phyloP scores from a whole-genome alignment of 2,888 invertebrate genomes.

The Drosophila phalerata region DNA sequence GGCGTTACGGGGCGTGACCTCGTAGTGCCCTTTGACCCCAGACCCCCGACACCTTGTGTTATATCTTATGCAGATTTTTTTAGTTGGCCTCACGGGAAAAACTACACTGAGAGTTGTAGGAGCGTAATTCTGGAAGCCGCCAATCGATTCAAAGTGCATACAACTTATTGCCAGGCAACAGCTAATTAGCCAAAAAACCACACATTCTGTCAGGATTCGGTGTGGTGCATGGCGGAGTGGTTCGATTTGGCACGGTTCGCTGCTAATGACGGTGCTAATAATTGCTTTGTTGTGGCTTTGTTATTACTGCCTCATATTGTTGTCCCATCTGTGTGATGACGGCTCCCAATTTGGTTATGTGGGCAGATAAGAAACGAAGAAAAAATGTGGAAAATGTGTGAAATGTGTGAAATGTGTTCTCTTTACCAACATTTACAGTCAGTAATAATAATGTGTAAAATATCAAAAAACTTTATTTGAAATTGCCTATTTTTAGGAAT shows the following conservation, averaged over 20 bases:
- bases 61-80: slow-evolving; percentile 31
- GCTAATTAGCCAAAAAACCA: slow-evolving; percentile 59
- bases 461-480: background rate
- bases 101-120: background rate
- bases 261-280: slow-evolving; percentile 73
- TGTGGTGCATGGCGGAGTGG: slow-evolving; percentile 18
- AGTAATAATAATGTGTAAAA: background rate
- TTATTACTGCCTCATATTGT: slow-evolving; percentile 30
- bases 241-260: slow-evolving; percentile 23
- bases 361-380: background rate
- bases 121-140: background rate
- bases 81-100: background rate
- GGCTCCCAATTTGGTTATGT: slow-evolving; percentile 22
- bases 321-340: slow-evolving; percentile 31
- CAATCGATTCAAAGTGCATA: slow-evolving; percentile 57
- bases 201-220: slow-evolving; percentile 21
- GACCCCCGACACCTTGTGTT: no score
- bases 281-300: slow-evolving; percentile 67
- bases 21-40: background rate
- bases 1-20: slow-evolving; percentile 19
- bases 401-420: no score
- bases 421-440: background rate
- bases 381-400: background rate
- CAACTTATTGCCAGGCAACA: slow-evolving; percentile 42
- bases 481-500: no score